phyloP scores from a whole-genome alignment of 1,140 invertebrate species.

The Bicyclus anynana region DNA sequence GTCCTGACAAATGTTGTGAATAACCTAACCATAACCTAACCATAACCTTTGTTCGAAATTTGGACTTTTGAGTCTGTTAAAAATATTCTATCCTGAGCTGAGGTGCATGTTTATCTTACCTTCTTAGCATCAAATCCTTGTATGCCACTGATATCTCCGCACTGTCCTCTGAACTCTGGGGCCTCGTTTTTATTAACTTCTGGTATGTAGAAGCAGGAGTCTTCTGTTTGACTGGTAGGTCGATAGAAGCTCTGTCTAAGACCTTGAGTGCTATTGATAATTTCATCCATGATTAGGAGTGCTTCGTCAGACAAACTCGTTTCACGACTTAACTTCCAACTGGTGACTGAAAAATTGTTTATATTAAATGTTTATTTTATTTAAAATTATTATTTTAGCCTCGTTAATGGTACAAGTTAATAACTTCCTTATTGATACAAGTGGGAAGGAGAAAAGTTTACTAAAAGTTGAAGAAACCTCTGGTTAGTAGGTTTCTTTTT shows the following conservation, averaged over 20 bases:
- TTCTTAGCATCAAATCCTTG: slow-evolving; percentile 43
- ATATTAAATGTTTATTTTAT: too few relatives aligned
- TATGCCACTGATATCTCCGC: slow-evolving; percentile 41
- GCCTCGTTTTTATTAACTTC: slow-evolving; percentile 30
- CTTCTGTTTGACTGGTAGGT: slow-evolving; percentile 43
- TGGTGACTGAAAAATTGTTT: slow-evolving; percentile 39
- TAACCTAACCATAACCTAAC: too few relatives aligned
- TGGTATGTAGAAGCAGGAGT: slow-evolving; percentile 59
- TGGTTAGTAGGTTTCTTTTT: too few relatives aligned
- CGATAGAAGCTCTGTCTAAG: slow-evolving; percentile 46
- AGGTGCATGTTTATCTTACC: slow-evolving; percentile 31
- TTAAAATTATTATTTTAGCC: too few relatives aligned
- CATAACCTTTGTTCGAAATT: too few relatives aligned
- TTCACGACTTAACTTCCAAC: slow-evolving; percentile 57
- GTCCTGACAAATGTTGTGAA: too few relatives aligned
- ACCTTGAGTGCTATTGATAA: slow-evolving; percentile 47
- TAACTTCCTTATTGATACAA: too few relatives aligned
- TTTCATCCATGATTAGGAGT: slow-evolving; percentile 31
- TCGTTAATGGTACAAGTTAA: too few relatives aligned
- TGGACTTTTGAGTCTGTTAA: too few relatives aligned
- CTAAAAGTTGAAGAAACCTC: too few relatives aligned
- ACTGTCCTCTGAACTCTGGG: slow-evolving; percentile 50
- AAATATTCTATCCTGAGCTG: too few relatives aligned
- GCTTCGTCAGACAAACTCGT: slow-evolving; percentile 31
- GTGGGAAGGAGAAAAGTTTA: too few relatives aligned